Percentiles rank a stretch among this genome's conserved stretches.
These are phyloP conservation scores for Pachyramphus minor DNA, from an alignment of 2,113 vertebrate species.

Conservation along the genomic window DNA sequence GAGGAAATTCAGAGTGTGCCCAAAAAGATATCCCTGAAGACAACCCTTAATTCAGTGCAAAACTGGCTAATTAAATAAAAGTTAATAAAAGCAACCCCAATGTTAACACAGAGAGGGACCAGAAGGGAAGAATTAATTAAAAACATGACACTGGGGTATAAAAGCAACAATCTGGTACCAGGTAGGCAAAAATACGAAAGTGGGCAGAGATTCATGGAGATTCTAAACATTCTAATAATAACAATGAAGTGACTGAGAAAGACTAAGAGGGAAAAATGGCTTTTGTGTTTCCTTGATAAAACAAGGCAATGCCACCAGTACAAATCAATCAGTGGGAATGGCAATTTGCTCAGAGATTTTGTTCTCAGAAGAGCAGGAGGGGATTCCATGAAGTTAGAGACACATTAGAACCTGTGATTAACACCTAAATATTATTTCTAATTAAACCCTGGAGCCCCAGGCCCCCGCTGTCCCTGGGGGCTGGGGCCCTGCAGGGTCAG, in stretches of 20 bases:
- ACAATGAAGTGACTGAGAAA: not conserved
- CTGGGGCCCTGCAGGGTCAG: not conserved
- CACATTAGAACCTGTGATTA: not conserved
- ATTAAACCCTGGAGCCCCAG: no score
- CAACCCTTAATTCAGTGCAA: not conserved
- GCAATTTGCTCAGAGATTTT: not conserved
- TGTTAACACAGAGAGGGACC: not conserved
- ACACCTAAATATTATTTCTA: no score
- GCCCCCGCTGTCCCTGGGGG: fast-evolving
- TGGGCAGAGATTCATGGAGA: not conserved
- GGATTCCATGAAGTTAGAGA: not conserved
- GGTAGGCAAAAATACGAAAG: not conserved
- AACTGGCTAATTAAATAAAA: not conserved
- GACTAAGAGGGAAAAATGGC: not conserved
- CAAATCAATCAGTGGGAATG: no score
- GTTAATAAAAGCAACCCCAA: not conserved
- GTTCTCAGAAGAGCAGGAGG: not conserved
- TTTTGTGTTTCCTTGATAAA: not conserved
- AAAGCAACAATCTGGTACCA: not conserved
- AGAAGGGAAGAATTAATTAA: not conserved
- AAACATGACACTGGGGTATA: fast-evolving
- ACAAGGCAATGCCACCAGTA: fast-evolving
- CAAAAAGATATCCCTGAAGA: not conserved
- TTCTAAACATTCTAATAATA: not conserved
- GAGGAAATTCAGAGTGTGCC: not conserved